phyloP scores from a whole-genome alignment of 2,888 invertebrate species.

The Drosophila hawaiiensis region DNA sequence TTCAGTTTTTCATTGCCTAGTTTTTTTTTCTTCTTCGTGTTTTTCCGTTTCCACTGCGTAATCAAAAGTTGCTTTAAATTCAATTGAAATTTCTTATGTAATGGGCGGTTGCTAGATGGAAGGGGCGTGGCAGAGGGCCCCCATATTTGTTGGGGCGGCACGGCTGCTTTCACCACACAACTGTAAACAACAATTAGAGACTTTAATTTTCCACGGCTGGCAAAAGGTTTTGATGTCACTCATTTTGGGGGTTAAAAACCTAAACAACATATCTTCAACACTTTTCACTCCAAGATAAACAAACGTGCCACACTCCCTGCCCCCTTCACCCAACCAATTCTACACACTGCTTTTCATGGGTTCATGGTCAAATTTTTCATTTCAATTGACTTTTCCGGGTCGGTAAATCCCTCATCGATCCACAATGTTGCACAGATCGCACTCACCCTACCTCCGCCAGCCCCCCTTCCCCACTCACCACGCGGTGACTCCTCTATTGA shows the following conservation, averaged over 20 bases:
- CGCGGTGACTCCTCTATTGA: constrained; percentile 47
- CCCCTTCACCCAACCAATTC: neutral
- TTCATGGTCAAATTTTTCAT: constrained; percentile 67
- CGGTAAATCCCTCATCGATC: constrained; percentile 67
- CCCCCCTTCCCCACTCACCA: neutral
- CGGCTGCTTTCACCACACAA: constrained; percentile 60
- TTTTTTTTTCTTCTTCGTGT: constrained; percentile 31
- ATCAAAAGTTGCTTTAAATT: constrained; percentile 52
- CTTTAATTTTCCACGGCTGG: constrained; percentile 31
- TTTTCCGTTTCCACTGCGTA: constrained; percentile 48
- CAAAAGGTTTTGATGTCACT: constrained; percentile 37
- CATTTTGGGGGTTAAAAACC: constrained; percentile 21
- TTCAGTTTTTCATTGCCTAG: constrained; percentile 30
- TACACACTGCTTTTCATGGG: constrained; percentile 12
- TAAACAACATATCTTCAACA: constrained; percentile 70
- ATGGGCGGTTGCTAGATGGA: constrained; percentile 15
- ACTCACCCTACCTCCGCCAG: neutral
- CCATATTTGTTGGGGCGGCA: constrained; percentile 29
- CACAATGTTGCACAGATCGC: constrained; percentile 25
- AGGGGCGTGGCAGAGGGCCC: constrained; percentile 25
- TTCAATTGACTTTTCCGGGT: constrained; percentile 52
- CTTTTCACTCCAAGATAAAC: constrained; percentile 63
- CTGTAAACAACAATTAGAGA: constrained; percentile 73
- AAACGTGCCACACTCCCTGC: constrained; percentile 15
- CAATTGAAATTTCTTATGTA: constrained; percentile 65